phyloP scores from a whole-genome alignment of 2,797 vertebrate genomes.

The Menidia menidia region DNA sequence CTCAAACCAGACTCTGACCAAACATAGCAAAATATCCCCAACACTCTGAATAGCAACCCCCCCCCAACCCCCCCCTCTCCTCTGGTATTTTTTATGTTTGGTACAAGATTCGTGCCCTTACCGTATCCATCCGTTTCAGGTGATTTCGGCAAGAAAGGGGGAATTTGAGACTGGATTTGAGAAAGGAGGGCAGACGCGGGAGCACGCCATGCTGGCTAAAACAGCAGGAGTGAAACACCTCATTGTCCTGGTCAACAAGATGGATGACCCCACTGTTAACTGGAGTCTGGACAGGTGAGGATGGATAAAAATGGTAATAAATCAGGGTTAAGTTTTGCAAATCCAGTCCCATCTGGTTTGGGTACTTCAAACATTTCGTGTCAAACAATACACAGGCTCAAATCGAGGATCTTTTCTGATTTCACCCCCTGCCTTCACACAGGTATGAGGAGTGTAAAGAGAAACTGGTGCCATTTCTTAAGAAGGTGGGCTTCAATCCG shows the following conservation, averaged over 20 bases:
- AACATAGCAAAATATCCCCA: background rate
- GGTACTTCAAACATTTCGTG: too few species aligned
- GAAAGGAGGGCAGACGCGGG: conserved; percentile 97
- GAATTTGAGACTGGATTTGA: conserved; percentile 99
- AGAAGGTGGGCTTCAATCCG: conserved; percentile 99
- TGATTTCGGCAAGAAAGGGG: conserved; percentile 97
- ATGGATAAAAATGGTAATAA: too few species aligned
- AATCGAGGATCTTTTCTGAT: background rate
- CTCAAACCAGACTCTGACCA: background rate
- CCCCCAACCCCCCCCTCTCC: too few species aligned
- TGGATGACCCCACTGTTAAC: conserved; percentile 99
- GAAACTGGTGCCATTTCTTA: conserved; percentile 98
- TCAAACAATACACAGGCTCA: too few species aligned
- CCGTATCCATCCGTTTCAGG: conserved; percentile 73
- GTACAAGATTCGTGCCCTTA: background rate
- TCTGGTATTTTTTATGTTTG: background rate
- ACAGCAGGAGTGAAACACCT: conserved; percentile 98
- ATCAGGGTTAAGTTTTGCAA: background rate
- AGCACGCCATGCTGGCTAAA: conserved; percentile 99
- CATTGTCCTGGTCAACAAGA: conserved; percentile 98
- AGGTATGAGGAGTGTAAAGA: conserved; percentile 99
- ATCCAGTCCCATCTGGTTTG: too few species aligned
- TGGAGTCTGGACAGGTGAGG: conserved; percentile 96
- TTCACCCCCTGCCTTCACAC: conserved; percentile 1
- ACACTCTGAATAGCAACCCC: background rate